Evolutionary conservation across 1,140 invertebrate species (phyloP).

Genomic region (Zaprionus taronus): DNA sequence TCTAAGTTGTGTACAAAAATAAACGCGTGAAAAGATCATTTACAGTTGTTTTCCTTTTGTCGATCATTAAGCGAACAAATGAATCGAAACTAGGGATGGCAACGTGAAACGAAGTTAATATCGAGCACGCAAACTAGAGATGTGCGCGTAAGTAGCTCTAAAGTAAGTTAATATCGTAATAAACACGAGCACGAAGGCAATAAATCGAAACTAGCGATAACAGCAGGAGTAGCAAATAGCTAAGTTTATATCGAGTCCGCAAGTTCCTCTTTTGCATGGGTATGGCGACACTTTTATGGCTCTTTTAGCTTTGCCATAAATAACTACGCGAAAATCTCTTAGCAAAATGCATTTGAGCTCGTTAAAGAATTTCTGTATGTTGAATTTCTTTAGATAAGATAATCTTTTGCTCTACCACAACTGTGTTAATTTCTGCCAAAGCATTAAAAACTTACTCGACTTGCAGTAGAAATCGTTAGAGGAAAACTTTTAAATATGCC

Average conservation of each 20-base stretch:
- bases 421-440: not conserved
- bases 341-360: not conserved
- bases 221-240: no score
- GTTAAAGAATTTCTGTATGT: not conserved
- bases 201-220: no score
- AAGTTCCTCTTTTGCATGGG: no score
- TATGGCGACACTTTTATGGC: not conserved
- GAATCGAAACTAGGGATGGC: not conserved
- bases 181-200: no score
- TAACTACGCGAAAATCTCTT: not conserved
- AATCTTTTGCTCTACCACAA: not conserved
- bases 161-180: not conserved
- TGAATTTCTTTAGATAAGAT: not conserved
- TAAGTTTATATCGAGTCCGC: no score
- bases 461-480: not conserved
- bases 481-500: not conserved
- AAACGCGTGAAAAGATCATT: conserved; percentile 20
- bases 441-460: not conserved
- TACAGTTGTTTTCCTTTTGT: conserved; percentile 10
- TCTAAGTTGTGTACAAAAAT: conserved; percentile 2
- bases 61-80: conserved; percentile 16
- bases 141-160: not conserved
- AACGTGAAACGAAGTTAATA: not conserved
- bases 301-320: not conserved
- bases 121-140: not conserved